These are phyloP conservation scores for Sweltsa coloradensis DNA, from an alignment of 1,140 invertebrate genomes.

Conservation along the genomic window DNA sequence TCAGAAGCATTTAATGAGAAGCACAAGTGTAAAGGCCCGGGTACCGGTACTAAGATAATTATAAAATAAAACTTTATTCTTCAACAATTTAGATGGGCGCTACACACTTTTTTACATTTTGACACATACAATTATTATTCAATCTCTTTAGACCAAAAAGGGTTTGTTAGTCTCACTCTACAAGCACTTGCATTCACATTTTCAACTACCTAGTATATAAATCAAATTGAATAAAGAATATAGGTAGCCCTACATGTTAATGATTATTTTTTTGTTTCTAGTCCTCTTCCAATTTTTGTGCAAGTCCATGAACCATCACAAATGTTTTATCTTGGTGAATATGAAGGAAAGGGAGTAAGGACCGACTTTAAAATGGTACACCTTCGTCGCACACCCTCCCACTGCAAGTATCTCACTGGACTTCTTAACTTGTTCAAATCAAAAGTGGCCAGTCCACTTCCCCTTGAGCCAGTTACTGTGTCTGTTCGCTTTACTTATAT, in stretches of 20 bases:
- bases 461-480: conserved; percentile 51
- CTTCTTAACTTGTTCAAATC: conserved; percentile 66
- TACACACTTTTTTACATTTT: neutral
- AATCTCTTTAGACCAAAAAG: neutral
- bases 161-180: neutral
- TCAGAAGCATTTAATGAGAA: too few species aligned
- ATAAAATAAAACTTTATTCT: too few species aligned
- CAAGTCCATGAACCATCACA: conserved; percentile 72
- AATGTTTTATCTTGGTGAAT: conserved; percentile 68
- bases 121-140: neutral
- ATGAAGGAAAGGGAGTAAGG: conserved; percentile 55
- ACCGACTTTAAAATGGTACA: conserved; percentile 83
- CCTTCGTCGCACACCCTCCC: conserved; percentile 63
- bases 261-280: conserved; percentile 27
- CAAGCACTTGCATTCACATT: neutral
- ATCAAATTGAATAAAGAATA: neutral
- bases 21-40: too few species aligned
- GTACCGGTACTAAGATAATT: too few species aligned
- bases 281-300: conserved; percentile 74
- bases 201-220: neutral
- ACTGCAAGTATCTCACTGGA: conserved; percentile 71
- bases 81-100: too few species aligned
- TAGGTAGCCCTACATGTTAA: neutral
- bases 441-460: conserved; percentile 50
- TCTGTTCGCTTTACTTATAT: conserved; percentile 75